Conservation (phyloP, 2,797 vertebrate genomes). For the Lithobates sylvaticus region DNA sequence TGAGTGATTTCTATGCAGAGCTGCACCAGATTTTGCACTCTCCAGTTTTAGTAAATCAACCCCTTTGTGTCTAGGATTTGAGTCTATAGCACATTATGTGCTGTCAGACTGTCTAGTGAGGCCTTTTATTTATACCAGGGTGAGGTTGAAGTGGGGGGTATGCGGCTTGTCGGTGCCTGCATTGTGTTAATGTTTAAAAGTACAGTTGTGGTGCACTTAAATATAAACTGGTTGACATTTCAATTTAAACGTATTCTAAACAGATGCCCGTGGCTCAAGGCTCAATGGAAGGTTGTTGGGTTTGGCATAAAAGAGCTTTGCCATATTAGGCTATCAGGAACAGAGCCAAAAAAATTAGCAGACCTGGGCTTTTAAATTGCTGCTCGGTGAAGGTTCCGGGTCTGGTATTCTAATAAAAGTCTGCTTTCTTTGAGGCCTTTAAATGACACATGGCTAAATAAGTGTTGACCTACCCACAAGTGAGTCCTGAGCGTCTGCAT, state of each 20-base stretch:
- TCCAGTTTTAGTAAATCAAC: no score
- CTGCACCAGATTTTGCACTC: no score
- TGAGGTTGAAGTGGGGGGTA: not conserved
- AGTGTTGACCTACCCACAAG: slow-evolving; percentile 49
- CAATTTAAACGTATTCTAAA: slow-evolving; percentile 65
- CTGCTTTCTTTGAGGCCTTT: slow-evolving; percentile 45
- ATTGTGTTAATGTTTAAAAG: slow-evolving; percentile 63
- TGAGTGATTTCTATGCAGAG: no score
- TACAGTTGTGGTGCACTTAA: slow-evolving; percentile 58
- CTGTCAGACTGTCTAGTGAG: slow-evolving; percentile 37
- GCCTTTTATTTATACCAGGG: slow-evolving; percentile 60
- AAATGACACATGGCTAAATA: slow-evolving; percentile 67
- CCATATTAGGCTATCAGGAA: slow-evolving; percentile 82
- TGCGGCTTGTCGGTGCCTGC: slow-evolving; percentile 58
- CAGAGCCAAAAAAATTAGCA: slow-evolving; percentile 67
- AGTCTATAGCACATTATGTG: slow-evolving; percentile 16
- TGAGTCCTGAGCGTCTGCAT: not conserved
- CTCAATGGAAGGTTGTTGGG: slow-evolving; percentile 71
- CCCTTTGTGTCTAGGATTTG: slow-evolving; percentile 14
- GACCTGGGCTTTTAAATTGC: slow-evolving; percentile 40
- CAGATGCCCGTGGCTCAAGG: slow-evolving; percentile 72
- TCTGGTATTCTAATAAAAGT: slow-evolving; percentile 55
- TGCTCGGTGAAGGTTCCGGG: slow-evolving; percentile 8
- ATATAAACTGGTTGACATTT: slow-evolving; percentile 52
- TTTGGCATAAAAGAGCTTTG: slow-evolving; percentile 77